Conservation (phyloP, 1,140 invertebrate genomes). For the Luehdorfia chinensis region DNA sequence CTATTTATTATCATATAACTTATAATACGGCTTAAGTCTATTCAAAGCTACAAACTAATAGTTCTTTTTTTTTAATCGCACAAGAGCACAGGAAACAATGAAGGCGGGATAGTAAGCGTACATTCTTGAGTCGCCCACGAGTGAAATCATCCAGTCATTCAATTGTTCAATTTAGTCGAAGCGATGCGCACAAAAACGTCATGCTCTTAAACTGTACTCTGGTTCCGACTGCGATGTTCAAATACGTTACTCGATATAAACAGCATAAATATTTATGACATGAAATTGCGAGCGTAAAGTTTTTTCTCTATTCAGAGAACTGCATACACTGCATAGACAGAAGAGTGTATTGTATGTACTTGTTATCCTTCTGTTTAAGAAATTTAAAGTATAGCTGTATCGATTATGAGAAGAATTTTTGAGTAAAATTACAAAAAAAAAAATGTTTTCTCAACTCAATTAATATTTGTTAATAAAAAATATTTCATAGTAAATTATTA, state of each 20-base stretch:
- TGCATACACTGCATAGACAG: too few relatives aligned
- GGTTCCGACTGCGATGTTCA: slow-evolving; percentile 15
- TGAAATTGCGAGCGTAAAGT: background rate
- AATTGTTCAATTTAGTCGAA: slow-evolving; percentile 20
- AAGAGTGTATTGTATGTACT: too few relatives aligned
- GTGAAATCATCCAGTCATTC: slow-evolving; percentile 15
- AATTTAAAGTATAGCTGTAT: too few relatives aligned
- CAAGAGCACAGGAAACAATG: background rate
- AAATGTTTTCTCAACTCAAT: too few relatives aligned
- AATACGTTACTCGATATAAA: background rate
- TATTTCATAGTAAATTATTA: too few relatives aligned
- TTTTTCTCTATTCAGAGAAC: too few relatives aligned
- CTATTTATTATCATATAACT: too few relatives aligned
- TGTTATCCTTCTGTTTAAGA: too few relatives aligned
- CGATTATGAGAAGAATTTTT: too few relatives aligned
- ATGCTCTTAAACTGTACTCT: background rate
- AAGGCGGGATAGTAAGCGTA: slow-evolving; percentile 7
- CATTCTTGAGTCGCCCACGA: slow-evolving; percentile 6
- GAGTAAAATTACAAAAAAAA: too few relatives aligned
- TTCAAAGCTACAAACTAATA: background rate
- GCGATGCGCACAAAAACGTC: slow-evolving; percentile 1
- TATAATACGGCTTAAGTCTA: background rate
- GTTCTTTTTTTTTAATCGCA: background rate
- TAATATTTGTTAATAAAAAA: too few relatives aligned
- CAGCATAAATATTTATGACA: background rate